Evolutionary conservation across 1,140 invertebrate species (phyloP).

Genomic region (Sycophila sp.): DNA sequence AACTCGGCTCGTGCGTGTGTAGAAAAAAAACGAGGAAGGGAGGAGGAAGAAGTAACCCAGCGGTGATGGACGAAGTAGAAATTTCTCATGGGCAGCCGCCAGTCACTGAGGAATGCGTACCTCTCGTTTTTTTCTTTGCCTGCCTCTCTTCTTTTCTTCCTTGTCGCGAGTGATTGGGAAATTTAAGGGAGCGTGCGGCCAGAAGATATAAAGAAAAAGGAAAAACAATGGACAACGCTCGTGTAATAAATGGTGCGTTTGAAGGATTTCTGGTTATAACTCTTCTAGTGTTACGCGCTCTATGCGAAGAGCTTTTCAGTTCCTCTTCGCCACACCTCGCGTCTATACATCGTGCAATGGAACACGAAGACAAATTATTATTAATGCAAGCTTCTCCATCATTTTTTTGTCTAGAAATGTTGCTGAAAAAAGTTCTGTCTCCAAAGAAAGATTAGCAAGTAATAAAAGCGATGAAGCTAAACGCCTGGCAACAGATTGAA

Average conservation of each 20-base stretch:
- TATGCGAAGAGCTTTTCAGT: background rate
- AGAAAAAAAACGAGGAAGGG: background rate
- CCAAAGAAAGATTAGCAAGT: too few relatives aligned
- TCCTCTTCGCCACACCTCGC: too few relatives aligned
- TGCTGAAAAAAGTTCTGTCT: too few relatives aligned
- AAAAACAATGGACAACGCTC: constrained; percentile 13
- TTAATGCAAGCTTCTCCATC: too few relatives aligned
- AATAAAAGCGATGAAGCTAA: constrained; percentile 11
- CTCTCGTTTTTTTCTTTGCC: background rate
- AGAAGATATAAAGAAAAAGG: constrained; percentile 13
- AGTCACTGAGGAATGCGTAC: constrained; percentile 29
- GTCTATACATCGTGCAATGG: too few relatives aligned
- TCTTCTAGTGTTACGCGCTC: constrained; percentile 29
- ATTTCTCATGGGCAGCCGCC: constrained; percentile 30
- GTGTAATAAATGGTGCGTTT: constrained; percentile 31
- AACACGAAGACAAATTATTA: too few relatives aligned
- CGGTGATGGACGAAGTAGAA: constrained; percentile 31
- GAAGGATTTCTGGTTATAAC: constrained; percentile 34
- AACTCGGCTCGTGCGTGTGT: background rate
- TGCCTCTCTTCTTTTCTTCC: too few relatives aligned
- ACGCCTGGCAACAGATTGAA: background rate
- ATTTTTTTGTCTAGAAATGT: background rate
- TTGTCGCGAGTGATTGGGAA: constrained; percentile 20
- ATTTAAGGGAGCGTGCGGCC: background rate
- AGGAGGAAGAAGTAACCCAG: background rate